phyloP scores from a whole-genome alignment of 2,888 invertebrate genomes.

The Synanthedon tipuliformis region DNA sequence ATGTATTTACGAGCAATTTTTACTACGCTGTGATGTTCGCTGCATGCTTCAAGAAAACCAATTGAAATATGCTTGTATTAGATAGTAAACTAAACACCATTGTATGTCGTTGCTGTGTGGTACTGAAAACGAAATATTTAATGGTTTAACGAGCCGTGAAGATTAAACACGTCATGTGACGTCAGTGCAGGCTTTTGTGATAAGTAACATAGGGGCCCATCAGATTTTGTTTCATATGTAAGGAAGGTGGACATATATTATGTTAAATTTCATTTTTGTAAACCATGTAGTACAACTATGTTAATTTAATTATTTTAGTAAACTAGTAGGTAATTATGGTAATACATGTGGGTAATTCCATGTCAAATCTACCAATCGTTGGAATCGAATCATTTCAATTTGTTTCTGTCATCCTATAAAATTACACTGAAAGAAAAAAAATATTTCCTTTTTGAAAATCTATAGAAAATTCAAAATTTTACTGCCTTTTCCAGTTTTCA shows the following conservation, averaged over 20 bases:
- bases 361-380: no score
- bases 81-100: no score
- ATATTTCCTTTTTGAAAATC: neutral
- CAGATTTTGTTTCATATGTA: conserved; percentile 1
- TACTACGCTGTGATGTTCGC: neutral
- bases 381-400: no score
- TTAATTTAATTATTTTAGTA: neutral
- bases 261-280: no score
- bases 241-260: neutral
- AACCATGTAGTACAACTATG: neutral
- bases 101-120: no score
- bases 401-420: neutral
- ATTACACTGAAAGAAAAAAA: neutral
- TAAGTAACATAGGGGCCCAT: conserved; percentile 8
- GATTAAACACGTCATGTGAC: neutral
- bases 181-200: conserved; percentile 6
- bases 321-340: no score
- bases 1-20: neutral
- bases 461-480: neutral
- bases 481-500: neutral
- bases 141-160: conserved; percentile 5
- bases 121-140: neutral
- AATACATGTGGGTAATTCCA: no score
- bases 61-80: no score
- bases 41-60: no score